phyloP scores from a whole-genome alignment of 1,140 invertebrate genomes.

The Formica exsecta region DNA sequence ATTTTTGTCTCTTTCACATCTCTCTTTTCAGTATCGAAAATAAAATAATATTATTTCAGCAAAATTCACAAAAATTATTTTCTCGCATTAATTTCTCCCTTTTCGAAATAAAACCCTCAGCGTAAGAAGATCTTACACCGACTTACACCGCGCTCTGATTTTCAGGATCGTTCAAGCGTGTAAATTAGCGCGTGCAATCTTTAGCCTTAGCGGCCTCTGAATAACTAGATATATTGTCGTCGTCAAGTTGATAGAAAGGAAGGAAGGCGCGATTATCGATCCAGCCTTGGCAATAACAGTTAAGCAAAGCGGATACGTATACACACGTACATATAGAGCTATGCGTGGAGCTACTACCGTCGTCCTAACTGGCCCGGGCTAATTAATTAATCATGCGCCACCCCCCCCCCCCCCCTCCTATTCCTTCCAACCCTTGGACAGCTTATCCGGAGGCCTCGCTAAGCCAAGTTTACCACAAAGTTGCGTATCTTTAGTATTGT shows the following conservation, averaged over 20 bases:
- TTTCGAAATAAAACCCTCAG: background rate
- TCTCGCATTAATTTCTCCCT: background rate
- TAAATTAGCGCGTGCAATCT: background rate
- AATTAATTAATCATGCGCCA: conserved; percentile 86
- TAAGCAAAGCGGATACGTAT: conserved; percentile 57
- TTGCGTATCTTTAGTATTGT: conserved; percentile 86
- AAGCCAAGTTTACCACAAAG: conserved; percentile 84
- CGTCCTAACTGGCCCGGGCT: conserved; percentile 84
- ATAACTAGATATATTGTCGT: conserved; percentile 7
- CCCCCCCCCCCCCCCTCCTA: conserved; percentile 54
- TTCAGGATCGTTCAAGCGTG: background rate
- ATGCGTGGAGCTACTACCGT: conserved; percentile 60
- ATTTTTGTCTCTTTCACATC: background rate
- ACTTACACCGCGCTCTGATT: background rate
- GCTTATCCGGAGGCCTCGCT: conserved; percentile 85
- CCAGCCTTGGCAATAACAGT: conserved; percentile 41
- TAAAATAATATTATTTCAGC: background rate
- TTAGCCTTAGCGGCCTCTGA: conserved; percentile 1
- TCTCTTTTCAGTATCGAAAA: background rate
- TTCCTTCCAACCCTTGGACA: conserved; percentile 79
- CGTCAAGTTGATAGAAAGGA: conserved; percentile 33
- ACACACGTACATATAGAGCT: conserved; percentile 39
- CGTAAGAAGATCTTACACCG: background rate
- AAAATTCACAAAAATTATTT: background rate
- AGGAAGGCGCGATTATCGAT: conserved; percentile 60